phyloP scores from a whole-genome alignment of 2,888 invertebrate species.

The Bursaphelenchus okinawaensis region DNA sequence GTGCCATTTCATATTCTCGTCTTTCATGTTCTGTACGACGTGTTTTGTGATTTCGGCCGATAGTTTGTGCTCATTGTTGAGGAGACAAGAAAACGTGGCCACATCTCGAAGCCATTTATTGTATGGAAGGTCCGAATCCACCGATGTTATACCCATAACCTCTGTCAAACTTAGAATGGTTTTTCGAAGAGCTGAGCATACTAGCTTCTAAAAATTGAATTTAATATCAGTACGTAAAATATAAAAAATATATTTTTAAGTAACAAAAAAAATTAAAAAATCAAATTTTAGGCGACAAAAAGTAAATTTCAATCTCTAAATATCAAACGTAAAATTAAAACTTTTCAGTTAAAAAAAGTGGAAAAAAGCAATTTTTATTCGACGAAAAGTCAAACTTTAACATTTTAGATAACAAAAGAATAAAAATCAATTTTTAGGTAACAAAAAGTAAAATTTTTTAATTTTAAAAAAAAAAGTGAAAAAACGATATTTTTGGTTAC shows the following conservation, averaged over 20 bases:
- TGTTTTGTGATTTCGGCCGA: background rate
- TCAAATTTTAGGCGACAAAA: no score
- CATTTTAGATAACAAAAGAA: no score
- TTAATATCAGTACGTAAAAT: no score
- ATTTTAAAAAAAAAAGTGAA: no score
- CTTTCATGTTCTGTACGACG: background rate
- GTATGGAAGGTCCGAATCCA: conserved; percentile 32
- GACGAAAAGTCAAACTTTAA: no score
- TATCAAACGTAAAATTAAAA: no score
- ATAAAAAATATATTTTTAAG: background rate
- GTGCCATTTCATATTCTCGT: background rate
- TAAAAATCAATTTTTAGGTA: no score
- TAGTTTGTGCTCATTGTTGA: background rate
- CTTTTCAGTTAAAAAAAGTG: no score
- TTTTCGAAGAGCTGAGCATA: conserved; percentile 27
- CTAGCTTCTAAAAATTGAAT: conserved; percentile 12
- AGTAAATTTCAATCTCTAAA: no score
- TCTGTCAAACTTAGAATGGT: conserved; percentile 32
- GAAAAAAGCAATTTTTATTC: no score
- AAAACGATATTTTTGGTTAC: no score
- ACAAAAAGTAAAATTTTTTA: no score
- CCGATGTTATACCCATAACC: conserved; percentile 38
- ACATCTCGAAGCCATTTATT: conserved; percentile 47
- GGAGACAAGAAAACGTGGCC: conserved; percentile 37
- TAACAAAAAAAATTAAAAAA: background rate